Evolutionary conservation across 2,797 vertebrate species (phyloP), one percentile per base, ranked within the genome.

Genomic region (Sparidentex hasta): DNA sequence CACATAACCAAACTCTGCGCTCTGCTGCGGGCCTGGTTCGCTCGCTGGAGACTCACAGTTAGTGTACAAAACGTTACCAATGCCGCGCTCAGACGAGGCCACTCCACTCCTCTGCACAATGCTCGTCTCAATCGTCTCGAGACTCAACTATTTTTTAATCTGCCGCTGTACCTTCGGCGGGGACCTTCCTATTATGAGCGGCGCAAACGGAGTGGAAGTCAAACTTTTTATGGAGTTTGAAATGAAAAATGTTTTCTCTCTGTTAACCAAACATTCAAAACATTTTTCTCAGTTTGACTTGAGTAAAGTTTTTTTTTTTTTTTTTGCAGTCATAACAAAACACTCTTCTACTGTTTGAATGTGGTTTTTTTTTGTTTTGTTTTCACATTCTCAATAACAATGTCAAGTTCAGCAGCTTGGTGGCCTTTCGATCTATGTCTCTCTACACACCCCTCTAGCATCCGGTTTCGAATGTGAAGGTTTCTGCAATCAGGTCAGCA

Each of bases 1-100:
- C 87, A 86, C 86, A 85, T 78, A 86, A 92, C 82, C 85, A 87
- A 86, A 84, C 82, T 65, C 50, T 6, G 63, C 7, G 73, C 76
- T 74, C 61, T 23, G 73, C 65, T 63, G 73, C 59, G 77, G 70
- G 56, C 70, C 57, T 66, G 13, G 58, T 52, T 4, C 33, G 8
- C 83, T 72, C 82, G 48, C 76, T 27, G 69, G 74, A 84, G 81
- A 84, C 80, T 71, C 54, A 62, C 69, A 67, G 74, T 68, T 58
- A 65, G 57, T 65, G 64, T 54, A 63, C 52, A 58, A 74, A 80
- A 77, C 77, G 81, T 84, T 56, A 80, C 58, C 0, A 43, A 38
- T 16, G 16, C 52, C 23, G 17, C 66, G 23, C 65, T 61, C 38
- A 18, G 11, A n/a, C 11, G 65, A n/a, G 52, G 56, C 47, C 23